These are phyloP conservation scores for Sylvia atricapilla DNA, from an alignment of 2,113 vertebrate species.

Conservation along the genomic window DNA sequence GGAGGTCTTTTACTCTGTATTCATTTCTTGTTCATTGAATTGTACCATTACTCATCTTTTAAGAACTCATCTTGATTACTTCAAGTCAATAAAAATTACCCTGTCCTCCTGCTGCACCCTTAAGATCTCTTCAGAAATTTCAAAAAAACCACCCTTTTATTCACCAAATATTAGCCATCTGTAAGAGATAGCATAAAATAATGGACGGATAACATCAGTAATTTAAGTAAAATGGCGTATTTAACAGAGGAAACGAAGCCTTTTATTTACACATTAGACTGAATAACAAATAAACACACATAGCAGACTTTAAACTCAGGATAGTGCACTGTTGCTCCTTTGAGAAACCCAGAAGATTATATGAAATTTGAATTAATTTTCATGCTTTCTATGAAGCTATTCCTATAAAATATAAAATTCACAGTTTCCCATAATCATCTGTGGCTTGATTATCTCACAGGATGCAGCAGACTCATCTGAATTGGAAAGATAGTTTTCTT, in stretches of 20 bases:
- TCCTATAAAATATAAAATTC: constrained; percentile 32
- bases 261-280: background rate
- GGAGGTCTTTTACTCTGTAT: background rate
- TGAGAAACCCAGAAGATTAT: background rate
- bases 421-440: constrained; percentile 32
- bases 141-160: background rate
- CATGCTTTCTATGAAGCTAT: background rate
- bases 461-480: constrained; percentile 41
- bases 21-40: background rate
- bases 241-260: background rate
- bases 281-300: background rate
- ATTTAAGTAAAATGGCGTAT: background rate
- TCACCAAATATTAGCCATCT: background rate
- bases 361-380: background rate
- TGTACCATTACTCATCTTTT: background rate
- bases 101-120: background rate
- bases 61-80: background rate
- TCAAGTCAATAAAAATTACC: background rate
- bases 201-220: background rate
- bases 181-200: background rate
- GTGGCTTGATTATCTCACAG: constrained; percentile 41
- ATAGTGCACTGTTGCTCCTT: background rate
- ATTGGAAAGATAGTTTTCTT: constrained; percentile 47
- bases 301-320: background rate
- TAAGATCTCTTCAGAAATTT: background rate